Conservation (phyloP, 2,888 invertebrate species). For the Lottia scabra region DNA sequence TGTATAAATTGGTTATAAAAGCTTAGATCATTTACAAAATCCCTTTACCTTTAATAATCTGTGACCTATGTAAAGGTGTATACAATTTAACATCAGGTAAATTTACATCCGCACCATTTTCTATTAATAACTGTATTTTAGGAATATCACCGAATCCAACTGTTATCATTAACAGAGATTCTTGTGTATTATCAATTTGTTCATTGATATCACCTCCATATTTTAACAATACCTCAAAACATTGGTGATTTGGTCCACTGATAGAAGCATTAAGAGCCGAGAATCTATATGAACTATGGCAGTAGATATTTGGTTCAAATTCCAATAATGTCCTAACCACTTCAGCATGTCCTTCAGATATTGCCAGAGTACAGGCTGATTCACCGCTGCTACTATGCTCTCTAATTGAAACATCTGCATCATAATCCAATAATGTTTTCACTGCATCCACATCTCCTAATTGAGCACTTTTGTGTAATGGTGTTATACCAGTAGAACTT, state of each 20-base stretch:
- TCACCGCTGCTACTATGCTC: not conserved
- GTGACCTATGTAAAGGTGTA: constrained; percentile 19
- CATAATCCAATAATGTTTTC: not conserved
- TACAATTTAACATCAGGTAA: constrained; percentile 12
- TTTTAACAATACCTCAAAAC: constrained; percentile 35
- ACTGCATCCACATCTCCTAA: not conserved
- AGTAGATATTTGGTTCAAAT: constrained; percentile 5
- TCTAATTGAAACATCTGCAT: not conserved
- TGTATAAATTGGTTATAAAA: not conserved
- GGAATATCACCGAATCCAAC: constrained; percentile 11
- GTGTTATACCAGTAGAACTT: constrained; percentile 3
- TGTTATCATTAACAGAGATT: constrained; percentile 19
- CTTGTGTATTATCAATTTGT: constrained; percentile 10
- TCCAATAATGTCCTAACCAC: constrained; percentile 31
- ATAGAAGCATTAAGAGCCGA: constrained; percentile 31
- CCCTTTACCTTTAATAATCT: constrained; percentile 20
- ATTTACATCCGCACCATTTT: constrained; percentile 24
- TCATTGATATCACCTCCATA: constrained; percentile 34
- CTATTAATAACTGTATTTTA: constrained; percentile 14
- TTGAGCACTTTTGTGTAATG: constrained; percentile 4
- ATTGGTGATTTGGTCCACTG: constrained; percentile 33
- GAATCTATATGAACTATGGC: not conserved
- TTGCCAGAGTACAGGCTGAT: not conserved
- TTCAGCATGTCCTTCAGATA: constrained; percentile 7
- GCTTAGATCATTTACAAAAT: not conserved